Conservation (phyloP, 2,113 vertebrate species). For the Xiphophorus hellerii region DNA sequence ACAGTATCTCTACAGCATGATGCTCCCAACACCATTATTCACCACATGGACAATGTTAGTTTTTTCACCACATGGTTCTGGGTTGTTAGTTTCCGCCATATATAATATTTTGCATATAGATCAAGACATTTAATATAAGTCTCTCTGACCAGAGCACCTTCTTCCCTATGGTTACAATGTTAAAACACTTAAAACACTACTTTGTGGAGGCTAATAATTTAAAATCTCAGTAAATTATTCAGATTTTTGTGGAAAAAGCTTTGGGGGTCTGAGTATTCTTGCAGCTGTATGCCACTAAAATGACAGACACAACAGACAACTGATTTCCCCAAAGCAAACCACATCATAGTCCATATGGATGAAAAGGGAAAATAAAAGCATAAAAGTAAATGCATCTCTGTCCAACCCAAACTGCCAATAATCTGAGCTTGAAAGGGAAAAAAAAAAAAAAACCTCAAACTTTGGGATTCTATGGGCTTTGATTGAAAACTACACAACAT, state of each 20-base stretch:
- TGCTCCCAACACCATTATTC: too few species aligned
- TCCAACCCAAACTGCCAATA: conserved; percentile 40
- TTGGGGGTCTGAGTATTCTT: not conserved
- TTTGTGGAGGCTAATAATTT: not conserved
- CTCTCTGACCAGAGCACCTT: too few species aligned
- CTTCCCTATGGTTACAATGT: not conserved
- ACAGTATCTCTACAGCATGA: too few species aligned
- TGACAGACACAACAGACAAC: not conserved
- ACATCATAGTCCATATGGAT: not conserved
- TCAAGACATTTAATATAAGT: too few species aligned
- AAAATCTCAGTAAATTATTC: not conserved
- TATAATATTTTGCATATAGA: too few species aligned
- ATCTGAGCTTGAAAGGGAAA: conserved; percentile 6
- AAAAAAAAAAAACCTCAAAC: conserved; percentile 9
- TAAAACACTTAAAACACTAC: not conserved
- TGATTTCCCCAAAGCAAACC: not conserved
- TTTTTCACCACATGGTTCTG: too few species aligned
- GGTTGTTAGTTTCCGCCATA: too few species aligned
- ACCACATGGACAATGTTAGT: too few species aligned
- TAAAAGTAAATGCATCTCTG: conserved; percentile 35
- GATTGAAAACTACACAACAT: conserved; percentile 10
- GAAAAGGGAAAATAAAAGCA: not conserved
- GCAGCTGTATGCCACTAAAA: not conserved
- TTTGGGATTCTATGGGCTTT: conserved; percentile 31
- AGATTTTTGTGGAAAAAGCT: not conserved